Conservation (phyloP, 2,888 invertebrate genomes). For the Sycophila texana region DNA sequence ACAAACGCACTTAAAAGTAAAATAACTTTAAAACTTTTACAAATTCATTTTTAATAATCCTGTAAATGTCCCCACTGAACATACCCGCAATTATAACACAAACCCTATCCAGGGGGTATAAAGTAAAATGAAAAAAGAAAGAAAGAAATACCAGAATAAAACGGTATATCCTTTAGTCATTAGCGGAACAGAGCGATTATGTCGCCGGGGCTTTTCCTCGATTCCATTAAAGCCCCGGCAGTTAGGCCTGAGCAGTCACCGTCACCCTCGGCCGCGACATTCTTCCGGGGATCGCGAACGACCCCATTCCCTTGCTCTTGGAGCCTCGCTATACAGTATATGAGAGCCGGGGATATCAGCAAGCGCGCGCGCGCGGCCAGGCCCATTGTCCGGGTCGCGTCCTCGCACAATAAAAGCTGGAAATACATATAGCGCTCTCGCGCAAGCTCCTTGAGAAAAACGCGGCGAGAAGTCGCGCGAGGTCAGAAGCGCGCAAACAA, state of each 20-base stretch:
- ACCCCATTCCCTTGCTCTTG: conserved; percentile 2
- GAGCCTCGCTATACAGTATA: neutral
- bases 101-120: too few species aligned
- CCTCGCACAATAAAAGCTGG: neutral
- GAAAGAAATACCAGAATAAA: too few species aligned
- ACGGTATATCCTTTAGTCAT: too few species aligned
- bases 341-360: neutral
- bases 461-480: conserved; percentile 4
- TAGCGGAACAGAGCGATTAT: too few species aligned
- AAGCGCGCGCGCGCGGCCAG: neutral
- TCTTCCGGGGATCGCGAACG: neutral
- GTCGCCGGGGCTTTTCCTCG: neutral
- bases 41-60: too few species aligned
- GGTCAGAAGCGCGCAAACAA: neutral
- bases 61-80: too few species aligned
- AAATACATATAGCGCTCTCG: neutral
- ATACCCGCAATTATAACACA: too few species aligned
- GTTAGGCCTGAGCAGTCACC: neutral
- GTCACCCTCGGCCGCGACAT: neutral
- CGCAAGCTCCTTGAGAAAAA: neutral
- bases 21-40: too few species aligned
- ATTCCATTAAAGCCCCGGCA: neutral
- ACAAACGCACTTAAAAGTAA: too few species aligned
- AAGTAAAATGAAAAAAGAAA: too few species aligned
- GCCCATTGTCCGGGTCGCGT: neutral